Percentiles rank a stretch among this genome's conserved stretches.
phyloP scores from a whole-genome alignment of 2,797 vertebrate species.

The Gymnodraco acuticeps region DNA sequence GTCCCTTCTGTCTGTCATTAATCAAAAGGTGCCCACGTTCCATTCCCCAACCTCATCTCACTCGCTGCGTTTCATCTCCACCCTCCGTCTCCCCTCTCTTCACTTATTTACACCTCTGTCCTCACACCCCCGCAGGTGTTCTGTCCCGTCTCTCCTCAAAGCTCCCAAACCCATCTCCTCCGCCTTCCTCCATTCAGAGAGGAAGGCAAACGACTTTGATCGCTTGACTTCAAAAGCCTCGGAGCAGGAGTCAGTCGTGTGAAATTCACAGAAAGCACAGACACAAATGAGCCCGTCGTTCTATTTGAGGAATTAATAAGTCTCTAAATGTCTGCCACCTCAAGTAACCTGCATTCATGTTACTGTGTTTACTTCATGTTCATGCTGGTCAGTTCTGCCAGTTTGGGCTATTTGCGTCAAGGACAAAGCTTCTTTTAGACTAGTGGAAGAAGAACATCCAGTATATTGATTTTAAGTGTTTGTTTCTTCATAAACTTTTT shows the following conservation, averaged over 20 bases:
- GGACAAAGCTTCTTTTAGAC: too few relatives aligned
- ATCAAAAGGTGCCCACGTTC: constrained; percentile 46
- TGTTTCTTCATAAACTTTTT: too few relatives aligned
- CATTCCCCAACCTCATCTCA: constrained; percentile 39
- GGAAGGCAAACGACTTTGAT: constrained; percentile 16
- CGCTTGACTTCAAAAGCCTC: constrained; percentile 9
- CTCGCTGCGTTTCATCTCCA: constrained; percentile 54
- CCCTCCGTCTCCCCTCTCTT: constrained; percentile 41
- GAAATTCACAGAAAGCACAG: neutral
- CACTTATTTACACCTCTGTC: constrained; percentile 70
- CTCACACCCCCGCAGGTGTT: constrained; percentile 43
- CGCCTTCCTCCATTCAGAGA: constrained; percentile 9
- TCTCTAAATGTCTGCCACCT: neutral
- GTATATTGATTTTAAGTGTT: too few relatives aligned
- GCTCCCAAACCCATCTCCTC: constrained; percentile 5
- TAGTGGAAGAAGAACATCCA: too few relatives aligned
- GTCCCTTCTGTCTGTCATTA: constrained; percentile 30
- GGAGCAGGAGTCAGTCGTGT: neutral
- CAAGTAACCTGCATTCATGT: neutral
- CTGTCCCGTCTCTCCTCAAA: constrained; percentile 42
- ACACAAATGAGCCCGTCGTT: neutral
- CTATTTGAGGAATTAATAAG: neutral
- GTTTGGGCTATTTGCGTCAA: too few relatives aligned
- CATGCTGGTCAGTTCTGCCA: too few relatives aligned
- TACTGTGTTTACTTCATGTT: neutral